Evolutionary conservation across 2,113 vertebrate species (phyloP), one percentile per base, ranked within the genome.

Genomic region (Oncorhynchus masou): DNA sequence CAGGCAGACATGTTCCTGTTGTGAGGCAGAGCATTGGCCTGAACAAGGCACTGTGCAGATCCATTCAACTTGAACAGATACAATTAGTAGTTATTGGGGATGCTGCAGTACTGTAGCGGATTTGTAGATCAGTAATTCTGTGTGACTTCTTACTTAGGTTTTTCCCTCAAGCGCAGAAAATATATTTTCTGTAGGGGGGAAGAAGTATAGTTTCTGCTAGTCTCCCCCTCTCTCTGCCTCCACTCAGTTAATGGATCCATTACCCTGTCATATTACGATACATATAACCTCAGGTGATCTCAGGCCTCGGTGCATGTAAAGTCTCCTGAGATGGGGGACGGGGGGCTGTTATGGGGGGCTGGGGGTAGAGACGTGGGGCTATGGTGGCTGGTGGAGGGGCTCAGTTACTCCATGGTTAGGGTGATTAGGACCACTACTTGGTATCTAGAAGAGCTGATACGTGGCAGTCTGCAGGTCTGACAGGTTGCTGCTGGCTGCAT

Each of bases 201-300:
- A 5, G 1, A 19, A 19, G 16, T 54, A 4, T 16, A 5, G 51
- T 15, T 24, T 57, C 45, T 71, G 51, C 13, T 25, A 54, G 45
- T 71, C 48, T 70, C 31, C 25, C 24, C 2, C 39, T 22, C 73
- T 72, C 66, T 71, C 57, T 60, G 25, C 70, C 66, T 49, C 45
- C 73, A 68, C 71, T 73, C 81, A 73, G 82, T 89, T 77, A 82
- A 83, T 69, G 85, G 80, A 79, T 74, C 85, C 84, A 86, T 89
- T 87, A 87, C 79, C 69, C 82, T 88, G 86, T 86, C 86, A 87
- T 84, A 86, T 83, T 85, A 84, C 68, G 12, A 2, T 45, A 45
- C 9, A 45, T 11, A 45, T 45, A 85, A 83, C 84, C 81, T 34
- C 74, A 84, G 83, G 77, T 84, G 79, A 85, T 84, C 75, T 80